Conservation (phyloP, 2,113 vertebrate species). For the Anhinga rufa region DNA sequence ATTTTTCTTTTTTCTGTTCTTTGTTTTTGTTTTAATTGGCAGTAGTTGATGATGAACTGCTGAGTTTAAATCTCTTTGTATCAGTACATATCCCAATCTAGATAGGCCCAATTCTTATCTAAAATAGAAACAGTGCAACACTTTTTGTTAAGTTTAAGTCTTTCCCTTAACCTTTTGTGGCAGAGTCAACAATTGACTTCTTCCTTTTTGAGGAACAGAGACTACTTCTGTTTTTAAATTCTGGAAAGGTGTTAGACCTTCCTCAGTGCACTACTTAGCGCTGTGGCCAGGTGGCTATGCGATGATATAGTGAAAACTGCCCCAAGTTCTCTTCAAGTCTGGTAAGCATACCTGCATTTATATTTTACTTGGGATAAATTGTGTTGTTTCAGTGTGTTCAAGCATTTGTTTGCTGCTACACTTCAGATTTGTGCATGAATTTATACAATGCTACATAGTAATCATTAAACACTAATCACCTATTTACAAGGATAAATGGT, state of each 20-base stretch:
- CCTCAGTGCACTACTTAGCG: background rate
- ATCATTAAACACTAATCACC: background rate
- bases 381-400: background rate
- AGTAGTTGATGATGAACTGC: background rate
- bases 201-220: background rate
- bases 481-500: background rate
- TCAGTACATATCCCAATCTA: background rate
- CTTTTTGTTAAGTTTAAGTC: background rate
- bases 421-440: background rate
- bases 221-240: background rate
- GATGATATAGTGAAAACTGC: background rate
- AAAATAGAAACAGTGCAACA: background rate
- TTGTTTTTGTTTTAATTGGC: background rate
- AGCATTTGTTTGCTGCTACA: background rate
- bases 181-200: background rate
- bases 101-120: background rate
- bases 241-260: background rate
- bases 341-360: background rate
- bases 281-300: accelerated
- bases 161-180: background rate
- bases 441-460: background rate
- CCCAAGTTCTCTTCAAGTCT: background rate
- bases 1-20: background rate
- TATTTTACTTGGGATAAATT: background rate
- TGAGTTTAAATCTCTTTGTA: background rate